Base-by-base conservation (phyloP, 2,797 vertebrate species). In the Premnoplex brunnescens region DNA sequence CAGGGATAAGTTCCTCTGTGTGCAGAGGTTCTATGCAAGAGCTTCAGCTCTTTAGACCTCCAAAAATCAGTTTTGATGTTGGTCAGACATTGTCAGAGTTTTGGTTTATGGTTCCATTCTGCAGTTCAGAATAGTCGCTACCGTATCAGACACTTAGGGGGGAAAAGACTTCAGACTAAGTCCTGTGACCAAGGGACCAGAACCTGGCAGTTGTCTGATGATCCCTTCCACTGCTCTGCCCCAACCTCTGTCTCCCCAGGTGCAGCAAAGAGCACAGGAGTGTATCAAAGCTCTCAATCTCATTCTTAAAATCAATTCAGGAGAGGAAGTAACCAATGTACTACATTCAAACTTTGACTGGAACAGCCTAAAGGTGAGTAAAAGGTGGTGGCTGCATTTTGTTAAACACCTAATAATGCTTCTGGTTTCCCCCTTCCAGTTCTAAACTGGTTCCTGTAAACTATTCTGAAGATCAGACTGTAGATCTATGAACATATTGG, bases 181-280 rank as follows among this genome's bases (percentile, higher is more conserved):
- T 54, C 19, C 43, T 62, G 34, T 64, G 62, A 54, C 20, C 22
- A 26, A 24, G 27, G 32, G 59, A 9, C 39, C 13, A 1, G 43
- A 23, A 66, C 22, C 41, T 59, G 44, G 44, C 37, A 48, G 23
- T 16, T 59, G 14, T 17, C 85, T 49, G 49, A 3, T 37, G 28
- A 75, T 36, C 86, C 43, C 22, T 81, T 78, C 49, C 54, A 36
- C 36, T 39, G 52, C 32, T 81, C 44, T 85, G 20, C 19, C 30
- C 30, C 36, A 72, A 51, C 27, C 37, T 69, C 10, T 93, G 46
- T 88, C n/a, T 54, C 13, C 71, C 24, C 91, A 99, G 99, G 98
- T 99, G 51, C 98, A 97, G 76, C 98, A 98, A 81, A 98, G 99
- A 97, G 98, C 98, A 2, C 97, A 98, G 30, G 99, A 99, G 89